phyloP scores from a whole-genome alignment of 2,797 vertebrate genomes.

The Erithacus rubecula region DNA sequence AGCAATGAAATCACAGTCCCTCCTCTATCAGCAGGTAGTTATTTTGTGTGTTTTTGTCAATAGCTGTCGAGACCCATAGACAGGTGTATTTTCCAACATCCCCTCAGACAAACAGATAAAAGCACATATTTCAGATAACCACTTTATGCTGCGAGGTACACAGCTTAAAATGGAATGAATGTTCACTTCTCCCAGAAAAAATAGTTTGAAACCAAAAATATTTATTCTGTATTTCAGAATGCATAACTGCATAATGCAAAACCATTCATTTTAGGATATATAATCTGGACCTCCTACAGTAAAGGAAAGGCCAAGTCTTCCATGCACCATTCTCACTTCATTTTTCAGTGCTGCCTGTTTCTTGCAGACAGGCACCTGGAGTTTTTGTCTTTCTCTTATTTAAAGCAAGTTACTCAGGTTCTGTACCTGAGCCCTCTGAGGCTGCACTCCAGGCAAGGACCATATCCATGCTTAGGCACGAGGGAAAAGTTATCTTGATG shows the following conservation, averaged over 20 bases:
- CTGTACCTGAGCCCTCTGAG: neutral
- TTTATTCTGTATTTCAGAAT: neutral
- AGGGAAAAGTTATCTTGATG: constrained; percentile 79
- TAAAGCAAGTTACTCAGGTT: constrained; percentile 18
- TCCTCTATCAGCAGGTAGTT: rapidly evolving
- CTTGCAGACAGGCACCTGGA: neutral
- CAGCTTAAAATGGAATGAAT: neutral
- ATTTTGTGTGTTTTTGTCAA: neutral
- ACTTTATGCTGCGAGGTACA: neutral
- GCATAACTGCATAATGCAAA: neutral
- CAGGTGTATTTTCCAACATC: neutral
- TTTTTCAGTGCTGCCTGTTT: neutral
- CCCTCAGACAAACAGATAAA: neutral
- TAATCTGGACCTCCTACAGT: neutral
- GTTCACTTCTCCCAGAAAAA: neutral
- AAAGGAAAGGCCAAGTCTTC: neutral
- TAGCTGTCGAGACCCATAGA: neutral
- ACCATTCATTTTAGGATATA: neutral
- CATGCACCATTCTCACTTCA: neutral
- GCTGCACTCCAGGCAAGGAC: neutral
- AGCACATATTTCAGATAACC: neutral
- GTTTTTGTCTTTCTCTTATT: neutral
- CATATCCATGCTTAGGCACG: constrained; percentile 43
- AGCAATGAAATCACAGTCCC: neutral
- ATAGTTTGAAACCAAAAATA: neutral